These are phyloP conservation scores for Platygyra sinensis DNA, from an alignment of 64 coral and sea anemone species.

Conservation along the genomic window DNA sequence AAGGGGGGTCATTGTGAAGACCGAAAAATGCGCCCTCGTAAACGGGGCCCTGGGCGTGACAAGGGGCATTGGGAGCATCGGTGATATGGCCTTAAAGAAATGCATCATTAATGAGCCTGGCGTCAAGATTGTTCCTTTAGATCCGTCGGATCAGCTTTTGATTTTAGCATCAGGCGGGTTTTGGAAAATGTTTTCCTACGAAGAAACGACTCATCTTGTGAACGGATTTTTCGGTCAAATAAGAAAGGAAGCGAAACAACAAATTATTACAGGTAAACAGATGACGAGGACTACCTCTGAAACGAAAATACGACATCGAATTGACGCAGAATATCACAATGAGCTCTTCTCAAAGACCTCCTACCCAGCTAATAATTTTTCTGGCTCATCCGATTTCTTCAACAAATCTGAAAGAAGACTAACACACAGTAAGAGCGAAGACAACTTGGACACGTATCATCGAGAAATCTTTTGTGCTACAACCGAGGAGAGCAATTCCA, in stretches of 20 bases:
- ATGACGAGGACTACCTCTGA: background rate
- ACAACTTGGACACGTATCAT: background rate
- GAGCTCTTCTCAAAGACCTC: background rate
- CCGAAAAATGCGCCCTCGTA: conserved; percentile 83
- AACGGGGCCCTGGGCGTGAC: conserved; percentile 87
- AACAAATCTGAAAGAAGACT: background rate
- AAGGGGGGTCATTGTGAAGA: conserved; percentile 89
- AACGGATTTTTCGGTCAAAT: conserved; percentile 90
- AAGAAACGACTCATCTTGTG: conserved; percentile 79
- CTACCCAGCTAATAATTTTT: background rate
- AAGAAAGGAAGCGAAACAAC: conserved; percentile 45
- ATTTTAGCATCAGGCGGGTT: conserved; percentile 86
- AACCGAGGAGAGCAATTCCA: background rate
- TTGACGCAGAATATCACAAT: background rate
- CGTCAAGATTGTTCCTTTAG: conserved; percentile 47
- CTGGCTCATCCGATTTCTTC: background rate
- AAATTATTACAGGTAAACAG: conserved; percentile 2
- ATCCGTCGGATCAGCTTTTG: conserved; percentile 68
- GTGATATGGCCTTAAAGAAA: conserved; percentile 72
- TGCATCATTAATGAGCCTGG: conserved; percentile 93
- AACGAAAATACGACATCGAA: background rate
- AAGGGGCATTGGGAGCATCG: conserved; percentile 94
- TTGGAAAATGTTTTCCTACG: conserved; percentile 90
- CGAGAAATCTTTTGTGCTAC: background rate
- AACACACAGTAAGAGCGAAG: conserved; percentile 8